Evolutionary conservation across 2,888 invertebrate species (phyloP).

Genomic region (Heliconius sara): DNA sequence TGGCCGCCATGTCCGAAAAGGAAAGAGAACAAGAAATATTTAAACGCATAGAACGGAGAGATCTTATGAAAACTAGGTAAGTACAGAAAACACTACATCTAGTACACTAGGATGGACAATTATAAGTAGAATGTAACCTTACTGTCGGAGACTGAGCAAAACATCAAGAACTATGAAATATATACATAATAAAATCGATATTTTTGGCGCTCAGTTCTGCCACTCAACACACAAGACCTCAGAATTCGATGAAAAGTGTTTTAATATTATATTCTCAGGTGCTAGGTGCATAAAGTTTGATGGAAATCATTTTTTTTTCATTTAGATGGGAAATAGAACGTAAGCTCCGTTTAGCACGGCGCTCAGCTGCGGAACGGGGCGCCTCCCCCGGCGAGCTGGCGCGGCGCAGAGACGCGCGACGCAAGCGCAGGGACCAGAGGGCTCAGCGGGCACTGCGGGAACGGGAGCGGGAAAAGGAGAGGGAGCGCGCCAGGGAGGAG

Average conservation of each 20-base stretch:
- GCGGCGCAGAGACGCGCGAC: conserved; percentile 62
- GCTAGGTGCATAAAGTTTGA: neutral
- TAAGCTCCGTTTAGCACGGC: conserved; percentile 90
- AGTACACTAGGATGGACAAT: no score
- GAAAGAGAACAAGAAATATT: conserved; percentile 99
- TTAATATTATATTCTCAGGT: no score
- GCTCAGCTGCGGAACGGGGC: conserved; percentile 72
- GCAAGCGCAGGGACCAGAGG: conserved; percentile 55
- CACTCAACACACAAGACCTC: no score
- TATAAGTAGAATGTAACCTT: no score
- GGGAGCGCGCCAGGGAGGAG: neutral
- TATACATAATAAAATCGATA: no score
- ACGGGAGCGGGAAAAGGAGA: conserved; percentile 41
- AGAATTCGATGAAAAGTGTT: no score
- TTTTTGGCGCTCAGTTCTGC: no score
- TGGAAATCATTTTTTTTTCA: neutral
- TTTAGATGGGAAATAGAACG: conserved; percentile 95
- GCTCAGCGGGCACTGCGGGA: conserved; percentile 52
- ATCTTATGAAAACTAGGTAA: conserved; percentile 94
- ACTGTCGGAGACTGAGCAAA: no score
- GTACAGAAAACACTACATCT: conserved; percentile 19
- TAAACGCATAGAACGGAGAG: conserved; percentile 96
- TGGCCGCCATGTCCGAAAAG: conserved; percentile 97
- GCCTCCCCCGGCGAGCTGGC: conserved; percentile 68
- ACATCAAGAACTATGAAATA: no score